Base-by-base conservation (phyloP, 2,797 vertebrate genomes). In the Etheostoma nigrum region DNA sequence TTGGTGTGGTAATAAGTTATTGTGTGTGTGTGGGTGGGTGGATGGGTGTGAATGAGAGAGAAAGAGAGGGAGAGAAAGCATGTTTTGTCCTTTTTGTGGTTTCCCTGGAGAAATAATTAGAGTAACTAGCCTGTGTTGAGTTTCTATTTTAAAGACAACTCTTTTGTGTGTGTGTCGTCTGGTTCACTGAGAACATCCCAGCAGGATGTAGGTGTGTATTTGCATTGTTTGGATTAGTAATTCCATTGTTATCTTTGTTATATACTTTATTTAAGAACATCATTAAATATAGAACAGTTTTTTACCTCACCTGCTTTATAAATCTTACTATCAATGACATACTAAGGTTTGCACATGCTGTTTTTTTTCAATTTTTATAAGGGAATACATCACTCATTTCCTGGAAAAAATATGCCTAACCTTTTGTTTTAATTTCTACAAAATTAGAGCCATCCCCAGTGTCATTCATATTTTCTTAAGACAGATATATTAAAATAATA, bases 81-180 rank as follows among this genome's bases (percentile, higher is more conserved):
- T 42, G 64, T 74, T 70, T 27, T 8, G 33, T 61, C 61, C 59
- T 79, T 62, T 68, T 54, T n/a, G 27, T 62, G 53, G 48, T 62
- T 36, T 42, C 87, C 80, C 81, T 7, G 4, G 78, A 80, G 86
- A 90, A 49, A 76, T 87, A 55, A 90, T 90, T 91, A 90, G 81
- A 59, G 57, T 66, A 72, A 71, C 67, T 69, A 70, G 52, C 79
- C 62, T 86, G 84, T 90, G 76, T 88, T 84, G 57, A 16, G 52
- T 63, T 87, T 78, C 78, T 82, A 67, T 76, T 91, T 78, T 78
- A 64, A 76, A 81, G 65, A 36, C 12, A 11, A n/a, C 15, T 66
- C 11, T 44, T 61, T 55, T 48, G 15, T 47, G n/a, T 49, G 33
- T 19, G 10, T 64, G 30, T 51, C 53, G 21, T 58, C 18, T 51